A percentile compares a stretch with the other conserved stretches of the same genome.
Conservation (phyloP, 1,140 invertebrate genomes). For the Pseudomyrmex gracilis region DNA sequence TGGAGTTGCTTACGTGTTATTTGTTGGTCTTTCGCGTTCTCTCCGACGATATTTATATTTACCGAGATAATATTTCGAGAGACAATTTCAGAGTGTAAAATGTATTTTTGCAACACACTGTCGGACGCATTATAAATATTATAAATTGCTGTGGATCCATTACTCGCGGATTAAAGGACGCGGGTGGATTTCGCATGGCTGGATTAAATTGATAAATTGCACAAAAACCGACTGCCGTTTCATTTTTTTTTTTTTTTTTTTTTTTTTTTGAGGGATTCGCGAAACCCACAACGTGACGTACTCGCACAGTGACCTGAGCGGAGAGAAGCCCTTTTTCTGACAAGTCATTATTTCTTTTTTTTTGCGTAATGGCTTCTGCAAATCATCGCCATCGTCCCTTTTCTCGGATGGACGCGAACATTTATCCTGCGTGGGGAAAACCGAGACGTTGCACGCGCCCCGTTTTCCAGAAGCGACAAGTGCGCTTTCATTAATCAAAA, state of each 20-base stretch:
- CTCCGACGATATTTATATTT: not conserved
- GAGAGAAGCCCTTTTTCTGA: slow-evolving; percentile 40
- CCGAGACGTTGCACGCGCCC: slow-evolving; percentile 46
- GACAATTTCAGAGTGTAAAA: not conserved
- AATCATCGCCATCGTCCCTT: slow-evolving; percentile 18
- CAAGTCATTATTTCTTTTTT: slow-evolving; percentile 64
- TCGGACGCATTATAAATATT: not conserved
- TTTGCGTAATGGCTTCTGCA: slow-evolving; percentile 39
- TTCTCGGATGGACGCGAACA: slow-evolving; percentile 26
- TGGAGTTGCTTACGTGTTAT: not conserved
- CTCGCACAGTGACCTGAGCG: slow-evolving; percentile 42
- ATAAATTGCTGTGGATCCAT: not conserved
- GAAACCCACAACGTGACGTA: slow-evolving; percentile 16
- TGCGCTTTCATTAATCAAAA: slow-evolving; percentile 70
- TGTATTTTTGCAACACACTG: not conserved
- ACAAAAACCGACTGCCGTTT: not conserved
- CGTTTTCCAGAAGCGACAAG: slow-evolving; percentile 25
- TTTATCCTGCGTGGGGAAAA: slow-evolving; percentile 48
- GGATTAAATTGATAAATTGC: slow-evolving; percentile 35
- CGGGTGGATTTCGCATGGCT: not conserved
- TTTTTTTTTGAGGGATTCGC: not conserved
- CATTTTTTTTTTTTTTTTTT: too few relatives aligned
- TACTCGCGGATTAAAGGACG: not conserved
- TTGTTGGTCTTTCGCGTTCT: not conserved
- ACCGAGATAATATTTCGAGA: not conserved